These are phyloP conservation scores for Orchesella flavescens DNA, from an alignment of 2,888 invertebrate genomes.

Conservation along the genomic window DNA sequence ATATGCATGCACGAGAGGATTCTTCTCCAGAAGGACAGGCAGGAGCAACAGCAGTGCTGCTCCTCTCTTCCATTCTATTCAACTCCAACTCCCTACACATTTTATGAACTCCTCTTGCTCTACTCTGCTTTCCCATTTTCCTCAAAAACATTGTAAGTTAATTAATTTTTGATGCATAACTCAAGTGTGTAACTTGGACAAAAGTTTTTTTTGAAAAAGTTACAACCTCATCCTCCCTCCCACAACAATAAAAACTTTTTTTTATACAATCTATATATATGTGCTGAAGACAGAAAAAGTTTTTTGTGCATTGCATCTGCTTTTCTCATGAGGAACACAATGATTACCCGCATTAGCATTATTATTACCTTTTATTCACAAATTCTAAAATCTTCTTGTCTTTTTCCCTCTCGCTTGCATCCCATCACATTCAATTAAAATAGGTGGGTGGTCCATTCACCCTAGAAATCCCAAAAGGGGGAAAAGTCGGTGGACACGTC, in stretches of 20 bases:
- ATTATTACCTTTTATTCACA: constrained; percentile 20
- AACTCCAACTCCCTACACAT: background rate
- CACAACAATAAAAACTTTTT: constrained; percentile 47
- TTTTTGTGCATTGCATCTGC: constrained; percentile 9
- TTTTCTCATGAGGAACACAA: background rate
- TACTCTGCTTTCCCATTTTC: background rate
- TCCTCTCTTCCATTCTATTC: background rate
- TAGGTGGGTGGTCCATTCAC: constrained; percentile 42
- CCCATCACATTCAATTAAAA: constrained; percentile 43
- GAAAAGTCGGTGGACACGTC: too few species aligned
- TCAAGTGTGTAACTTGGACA: background rate
- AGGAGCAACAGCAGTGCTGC: background rate
- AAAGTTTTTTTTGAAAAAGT: constrained; percentile 24
- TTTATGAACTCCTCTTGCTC: background rate
- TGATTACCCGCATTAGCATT: constrained; percentile 29
- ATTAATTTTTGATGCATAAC: constrained; percentile 52
- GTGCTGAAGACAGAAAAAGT: background rate
- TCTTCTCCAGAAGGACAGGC: background rate
- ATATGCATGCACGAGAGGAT: constrained; percentile 1
- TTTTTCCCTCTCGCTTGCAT: background rate
- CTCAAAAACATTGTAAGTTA: constrained; percentile 23
- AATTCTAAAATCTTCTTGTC: constrained; percentile 8
- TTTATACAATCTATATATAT: background rate
- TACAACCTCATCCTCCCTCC: constrained; percentile 22
- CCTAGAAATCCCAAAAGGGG: too few species aligned